Conservation (phyloP, 2,888 invertebrate genomes). For the Chaitophorus viminalis region DNA sequence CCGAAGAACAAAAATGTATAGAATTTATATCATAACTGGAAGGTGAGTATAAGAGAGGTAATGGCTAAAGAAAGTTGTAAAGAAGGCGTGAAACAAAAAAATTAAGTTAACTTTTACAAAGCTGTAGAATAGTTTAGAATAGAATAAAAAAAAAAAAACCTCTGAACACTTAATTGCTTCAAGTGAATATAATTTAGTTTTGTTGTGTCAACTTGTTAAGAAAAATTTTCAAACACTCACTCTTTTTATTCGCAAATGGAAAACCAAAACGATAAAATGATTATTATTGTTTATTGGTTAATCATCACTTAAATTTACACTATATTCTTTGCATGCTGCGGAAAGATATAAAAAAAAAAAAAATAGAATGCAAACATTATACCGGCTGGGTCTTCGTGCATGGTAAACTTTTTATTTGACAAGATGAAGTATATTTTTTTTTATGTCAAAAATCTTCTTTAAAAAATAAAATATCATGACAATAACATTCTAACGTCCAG, state of each 20-base stretch:
- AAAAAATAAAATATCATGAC: not conserved
- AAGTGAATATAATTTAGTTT: not conserved
- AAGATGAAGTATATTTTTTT: no score
- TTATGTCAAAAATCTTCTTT: no score
- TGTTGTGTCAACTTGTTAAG: not conserved
- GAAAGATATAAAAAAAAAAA: no score
- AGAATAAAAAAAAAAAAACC: not conserved
- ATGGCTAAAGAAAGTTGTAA: not conserved
- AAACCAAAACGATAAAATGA: not conserved
- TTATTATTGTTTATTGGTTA: no score
- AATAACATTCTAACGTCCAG: not conserved
- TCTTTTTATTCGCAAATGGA: not conserved
- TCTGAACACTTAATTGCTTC: not conserved
- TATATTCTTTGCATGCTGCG: no score
- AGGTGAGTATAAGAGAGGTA: not conserved
- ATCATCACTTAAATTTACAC: no score
- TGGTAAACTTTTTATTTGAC: no score
- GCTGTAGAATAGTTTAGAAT: not conserved
- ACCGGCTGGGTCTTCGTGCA: no score
- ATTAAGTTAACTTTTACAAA: not conserved
- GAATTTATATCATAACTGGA: not conserved
- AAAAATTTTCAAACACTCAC: not conserved
- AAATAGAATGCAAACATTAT: no score
- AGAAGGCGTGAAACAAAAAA: not conserved
- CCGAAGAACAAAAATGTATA: conserved; percentile 4